Base-by-base conservation (phyloP, 2,888 invertebrate genomes). In the Empis stercorea region DNA sequence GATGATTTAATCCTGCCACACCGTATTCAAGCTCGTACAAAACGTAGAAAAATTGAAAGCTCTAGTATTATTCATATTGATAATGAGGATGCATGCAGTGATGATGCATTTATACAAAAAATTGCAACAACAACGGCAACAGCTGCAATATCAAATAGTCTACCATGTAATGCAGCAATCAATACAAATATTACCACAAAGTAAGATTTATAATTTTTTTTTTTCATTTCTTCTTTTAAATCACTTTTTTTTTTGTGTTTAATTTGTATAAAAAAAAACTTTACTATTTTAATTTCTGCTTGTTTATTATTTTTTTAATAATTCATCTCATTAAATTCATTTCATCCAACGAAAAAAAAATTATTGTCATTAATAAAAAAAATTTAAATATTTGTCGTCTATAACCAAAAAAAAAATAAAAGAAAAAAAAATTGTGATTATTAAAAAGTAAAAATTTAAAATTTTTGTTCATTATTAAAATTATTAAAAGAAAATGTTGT, bases 71-170 rank as follows among this genome's bases (percentile, higher is more conserved):
- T 68, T 44, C 64, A 66, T 47, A 56, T 67, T 49, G 68, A 68
- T 55, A 67, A 63, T 51, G 69, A 69, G 50, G 69, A 69, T 59
- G 68, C 68, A 45, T 68, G 69, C 58, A 68, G 68, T 54, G 68
- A 69, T 53, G 69, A 69, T 55, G 67, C 65, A 46, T 69, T 69
- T 46, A 63, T 65, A 54, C 61, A 63, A 50, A 67, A 67, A 57
- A 64, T 66, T 48, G 14, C 40, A 1, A 40, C 40, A n/a, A 46
- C 51, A 32, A 38, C 50, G 36, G 37, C 48, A 11, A 49, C 57
- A 54, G 45, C 54, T 54, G 13, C 44, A 23, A 20, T 48, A 17
- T 14, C 48, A 23, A 44, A 27, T 34, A 27, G 44, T 11, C 30
- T 43, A 37, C 43, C 43, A 15, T 20, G 34, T 27, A 30, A 37